phyloP scores from a whole-genome alignment of 2,888 invertebrate species.

The Tetropium fuscum region DNA sequence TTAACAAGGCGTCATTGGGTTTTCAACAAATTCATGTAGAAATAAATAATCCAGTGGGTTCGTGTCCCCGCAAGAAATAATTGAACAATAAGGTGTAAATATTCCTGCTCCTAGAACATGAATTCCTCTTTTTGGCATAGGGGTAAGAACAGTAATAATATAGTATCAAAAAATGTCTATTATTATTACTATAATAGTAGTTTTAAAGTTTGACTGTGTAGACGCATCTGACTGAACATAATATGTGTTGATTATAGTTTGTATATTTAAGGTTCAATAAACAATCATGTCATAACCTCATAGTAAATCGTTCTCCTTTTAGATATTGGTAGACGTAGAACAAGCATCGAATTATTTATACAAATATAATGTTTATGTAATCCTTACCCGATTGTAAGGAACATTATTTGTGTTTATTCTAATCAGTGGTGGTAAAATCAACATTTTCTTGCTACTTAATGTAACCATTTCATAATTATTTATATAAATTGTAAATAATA shows the following conservation, averaged over 20 bases:
- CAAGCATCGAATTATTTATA: conserved; percentile 24
- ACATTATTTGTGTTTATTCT: conserved; percentile 5
- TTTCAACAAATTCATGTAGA: no score
- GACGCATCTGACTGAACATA: conserved; percentile 17
- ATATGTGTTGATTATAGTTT: conserved; percentile 14
- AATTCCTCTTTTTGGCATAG: no score
- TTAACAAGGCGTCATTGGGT: no score
- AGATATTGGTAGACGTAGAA: conserved; percentile 18
- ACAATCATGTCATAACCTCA: conserved; percentile 18
- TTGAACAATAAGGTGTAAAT: no score
- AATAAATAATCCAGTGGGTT: no score
- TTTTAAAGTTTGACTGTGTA: conserved; percentile 13
- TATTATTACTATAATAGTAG: conserved; percentile 10
- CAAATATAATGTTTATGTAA: conserved; percentile 21
- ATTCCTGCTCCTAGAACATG: not conserved
- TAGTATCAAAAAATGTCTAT: conserved; percentile 1
- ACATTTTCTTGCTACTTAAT: no score
- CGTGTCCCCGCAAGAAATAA: no score
- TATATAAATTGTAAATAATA: no score
- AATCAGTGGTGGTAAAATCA: not conserved
- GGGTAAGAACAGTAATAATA: no score
- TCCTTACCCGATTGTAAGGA: conserved; percentile 1
- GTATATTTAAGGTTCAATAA: conserved; percentile 18
- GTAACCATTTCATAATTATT: no score
- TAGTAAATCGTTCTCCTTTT: conserved; percentile 15